These are phyloP conservation scores for Cheilosia vulpina DNA, from an alignment of 2,888 invertebrate genomes.

Conservation along the genomic window DNA sequence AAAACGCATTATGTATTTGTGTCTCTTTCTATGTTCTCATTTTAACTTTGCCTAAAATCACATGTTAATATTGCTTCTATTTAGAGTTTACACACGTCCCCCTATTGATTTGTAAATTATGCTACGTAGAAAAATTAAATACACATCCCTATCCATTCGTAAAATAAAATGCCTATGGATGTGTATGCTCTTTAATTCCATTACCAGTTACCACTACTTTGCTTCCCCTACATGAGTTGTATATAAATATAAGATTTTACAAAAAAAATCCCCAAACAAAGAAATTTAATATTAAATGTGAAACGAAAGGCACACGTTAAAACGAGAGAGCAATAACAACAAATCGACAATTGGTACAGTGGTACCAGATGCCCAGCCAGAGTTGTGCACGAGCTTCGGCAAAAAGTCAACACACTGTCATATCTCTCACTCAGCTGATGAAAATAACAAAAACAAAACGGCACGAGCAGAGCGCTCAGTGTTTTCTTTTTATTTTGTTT, in stretches of 20 bases:
- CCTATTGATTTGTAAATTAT: conserved; percentile 35
- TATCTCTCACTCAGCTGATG: conserved; percentile 55
- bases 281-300: conserved; percentile 36
- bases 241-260: not conserved
- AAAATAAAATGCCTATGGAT: not conserved
- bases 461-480: not conserved
- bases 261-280: conserved; percentile 31
- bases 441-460: conserved; percentile 32
- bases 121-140: not conserved
- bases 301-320: conserved; percentile 14
- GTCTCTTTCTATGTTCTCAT: not conserved
- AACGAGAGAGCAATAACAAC: conserved; percentile 59
- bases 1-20: too few relatives aligned
- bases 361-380: not conserved
- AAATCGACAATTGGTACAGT: conserved; percentile 27
- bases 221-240: not conserved
- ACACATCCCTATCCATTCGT: not conserved
- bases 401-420: conserved; percentile 22
- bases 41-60: not conserved
- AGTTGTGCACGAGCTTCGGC: conserved; percentile 3
- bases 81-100: conserved; percentile 17
- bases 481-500: not conserved
- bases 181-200: not conserved
- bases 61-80: conserved; percentile 21
- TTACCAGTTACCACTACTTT: not conserved